Evolutionary conservation across 2,113 vertebrate genomes (phyloP).

Genomic region (Embiotoca jacksoni): DNA sequence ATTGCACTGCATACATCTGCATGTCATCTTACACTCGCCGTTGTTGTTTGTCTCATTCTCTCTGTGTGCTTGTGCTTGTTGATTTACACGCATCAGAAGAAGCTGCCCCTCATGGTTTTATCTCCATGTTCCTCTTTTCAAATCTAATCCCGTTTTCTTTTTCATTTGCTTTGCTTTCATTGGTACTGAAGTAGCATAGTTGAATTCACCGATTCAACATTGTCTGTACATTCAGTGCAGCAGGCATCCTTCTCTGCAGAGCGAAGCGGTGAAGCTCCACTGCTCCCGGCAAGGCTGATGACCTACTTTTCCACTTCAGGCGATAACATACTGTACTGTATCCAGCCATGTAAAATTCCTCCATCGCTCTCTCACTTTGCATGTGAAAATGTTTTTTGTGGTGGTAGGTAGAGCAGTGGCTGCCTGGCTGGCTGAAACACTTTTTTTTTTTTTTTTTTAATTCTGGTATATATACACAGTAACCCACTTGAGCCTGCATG

Average conservation of each 20-base stretch:
- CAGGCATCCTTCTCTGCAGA: slow-evolving; percentile 50
- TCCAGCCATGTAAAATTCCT: slow-evolving; percentile 66
- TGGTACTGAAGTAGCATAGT: neutral
- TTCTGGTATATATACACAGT: slow-evolving; percentile 8
- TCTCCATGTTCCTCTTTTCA: slow-evolving; percentile 4
- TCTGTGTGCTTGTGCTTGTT: neutral
- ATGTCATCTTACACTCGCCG: neutral
- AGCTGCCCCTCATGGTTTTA: neutral
- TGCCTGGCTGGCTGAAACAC: slow-evolving; percentile 1
- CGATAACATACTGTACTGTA: slow-evolving; percentile 50
- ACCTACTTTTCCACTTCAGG: slow-evolving; percentile 76
- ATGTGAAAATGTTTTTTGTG: slow-evolving; percentile 35
- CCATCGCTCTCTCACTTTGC: slow-evolving; percentile 34
- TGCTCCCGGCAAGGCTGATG: slow-evolving; percentile 63
- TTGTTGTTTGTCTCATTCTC: slow-evolving; percentile 13
- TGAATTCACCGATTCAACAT: slow-evolving; percentile 6
- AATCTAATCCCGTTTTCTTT: slow-evolving; percentile 12
- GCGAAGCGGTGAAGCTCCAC: slow-evolving; percentile 49
- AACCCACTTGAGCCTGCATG: slow-evolving; percentile 22
- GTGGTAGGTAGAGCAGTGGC: neutral
- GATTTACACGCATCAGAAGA: slow-evolving; percentile 24
- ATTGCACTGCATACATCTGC: slow-evolving; percentile 22
- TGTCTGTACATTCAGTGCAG: slow-evolving; percentile 39
- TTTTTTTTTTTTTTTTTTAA: too few relatives aligned
- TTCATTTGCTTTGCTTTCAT: slow-evolving; percentile 26